phyloP scores from a whole-genome alignment of 2,113 vertebrate species.

The Diadophis punctatus region DNA sequence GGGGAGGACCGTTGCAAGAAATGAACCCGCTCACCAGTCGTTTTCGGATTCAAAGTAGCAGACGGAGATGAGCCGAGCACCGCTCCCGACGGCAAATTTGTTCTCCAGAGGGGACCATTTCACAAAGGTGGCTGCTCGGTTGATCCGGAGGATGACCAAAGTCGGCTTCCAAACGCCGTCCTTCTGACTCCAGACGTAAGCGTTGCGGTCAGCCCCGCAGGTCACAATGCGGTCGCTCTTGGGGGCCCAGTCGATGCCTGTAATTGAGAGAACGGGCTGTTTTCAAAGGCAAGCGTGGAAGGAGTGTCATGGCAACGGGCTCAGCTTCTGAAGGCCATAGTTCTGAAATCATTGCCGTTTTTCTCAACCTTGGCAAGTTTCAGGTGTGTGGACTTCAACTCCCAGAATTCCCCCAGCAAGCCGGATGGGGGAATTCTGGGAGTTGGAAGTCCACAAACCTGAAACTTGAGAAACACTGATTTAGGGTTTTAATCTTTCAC shows the following conservation, averaged over 20 bases:
- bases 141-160: conserved; percentile 96
- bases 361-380: no score
- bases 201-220: conserved; percentile 95
- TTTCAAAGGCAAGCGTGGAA: not conserved
- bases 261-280: not conserved
- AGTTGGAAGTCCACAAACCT: no score
- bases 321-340: not conserved
- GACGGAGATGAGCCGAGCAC: conserved; percentile 95
- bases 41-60: conserved; percentile 99
- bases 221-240: conserved; percentile 98
- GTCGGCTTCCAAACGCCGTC: conserved; percentile 97
- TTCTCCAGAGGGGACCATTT: conserved; percentile 98
- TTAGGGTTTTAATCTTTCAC: not conserved
- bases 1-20: not conserved
- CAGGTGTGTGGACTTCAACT: no score
- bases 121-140: conserved; percentile 95
- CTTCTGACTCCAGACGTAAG: conserved; percentile 98
- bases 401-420: no score
- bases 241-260: conserved; percentile 98
- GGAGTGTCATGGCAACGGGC: not conserved
- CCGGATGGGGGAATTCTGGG: no score
- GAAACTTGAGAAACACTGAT: no score
- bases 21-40: conserved; percentile 83
- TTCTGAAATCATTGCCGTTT: not conserved
- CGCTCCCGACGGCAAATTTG: conserved; percentile 97